These are phyloP conservation scores for Bruchidius siliquastri DNA, from an alignment of 2,888 invertebrate genomes.

Conservation along the genomic window DNA sequence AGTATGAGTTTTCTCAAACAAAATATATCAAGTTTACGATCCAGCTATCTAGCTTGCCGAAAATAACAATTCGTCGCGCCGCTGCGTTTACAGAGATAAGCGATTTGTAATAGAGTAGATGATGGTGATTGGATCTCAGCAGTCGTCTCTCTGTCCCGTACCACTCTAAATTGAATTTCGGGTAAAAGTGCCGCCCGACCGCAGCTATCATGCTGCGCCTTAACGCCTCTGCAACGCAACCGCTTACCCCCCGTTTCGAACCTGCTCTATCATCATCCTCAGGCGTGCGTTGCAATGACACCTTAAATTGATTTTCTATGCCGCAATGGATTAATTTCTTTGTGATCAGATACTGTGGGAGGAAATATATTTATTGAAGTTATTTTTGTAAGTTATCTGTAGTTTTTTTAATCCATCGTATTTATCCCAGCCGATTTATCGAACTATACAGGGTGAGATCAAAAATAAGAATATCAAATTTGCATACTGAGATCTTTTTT, in stretches of 20 bases:
- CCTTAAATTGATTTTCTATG: not conserved
- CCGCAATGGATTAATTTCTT: not conserved
- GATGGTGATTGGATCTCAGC: slow-evolving; percentile 41
- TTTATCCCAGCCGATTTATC: too few relatives aligned
- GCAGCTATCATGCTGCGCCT: slow-evolving; percentile 2
- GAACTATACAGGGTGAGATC: too few relatives aligned
- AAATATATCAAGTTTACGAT: too few relatives aligned
- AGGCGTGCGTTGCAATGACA: not conserved
- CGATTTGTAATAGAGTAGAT: not conserved
- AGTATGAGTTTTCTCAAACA: too few relatives aligned
- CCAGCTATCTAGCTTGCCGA: not conserved
- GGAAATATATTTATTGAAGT: too few relatives aligned
- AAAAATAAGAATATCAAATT: too few relatives aligned
- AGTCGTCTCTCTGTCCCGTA: slow-evolving; percentile 41
- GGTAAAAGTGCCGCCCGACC: not conserved
- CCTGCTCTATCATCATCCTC: not conserved
- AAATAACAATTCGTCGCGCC: not conserved
- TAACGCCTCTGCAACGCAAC: not conserved
- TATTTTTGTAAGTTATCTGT: too few relatives aligned
- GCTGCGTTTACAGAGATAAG: not conserved
- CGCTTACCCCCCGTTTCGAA: not conserved
- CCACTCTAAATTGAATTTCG: slow-evolving; percentile 39
- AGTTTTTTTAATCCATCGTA: too few relatives aligned
- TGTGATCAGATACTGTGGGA: too few relatives aligned
- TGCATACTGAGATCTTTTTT: too few relatives aligned